phyloP scores from a whole-genome alignment of 2,797 vertebrate genomes.

The Phoxinus dragarum region DNA sequence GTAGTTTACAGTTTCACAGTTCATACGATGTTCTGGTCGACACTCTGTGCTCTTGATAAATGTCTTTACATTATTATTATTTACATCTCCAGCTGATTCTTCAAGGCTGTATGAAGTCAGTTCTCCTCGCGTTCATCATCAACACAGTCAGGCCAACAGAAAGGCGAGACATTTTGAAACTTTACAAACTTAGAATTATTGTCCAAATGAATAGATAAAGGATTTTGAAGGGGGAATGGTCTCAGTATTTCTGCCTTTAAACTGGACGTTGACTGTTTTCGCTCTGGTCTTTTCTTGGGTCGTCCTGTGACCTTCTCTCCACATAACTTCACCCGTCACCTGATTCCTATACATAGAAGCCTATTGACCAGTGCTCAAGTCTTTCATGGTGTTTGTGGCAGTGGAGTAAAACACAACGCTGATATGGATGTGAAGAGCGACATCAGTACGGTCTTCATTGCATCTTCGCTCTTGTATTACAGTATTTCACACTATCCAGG shows the following conservation, averaged over 20 bases:
- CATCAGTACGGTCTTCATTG: background rate
- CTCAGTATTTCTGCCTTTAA: no score
- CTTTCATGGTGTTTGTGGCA: background rate
- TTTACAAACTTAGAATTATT: no score
- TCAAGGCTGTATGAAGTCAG: background rate
- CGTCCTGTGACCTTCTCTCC: background rate
- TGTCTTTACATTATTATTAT: no score
- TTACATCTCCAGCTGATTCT: background rate
- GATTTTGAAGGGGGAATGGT: no score
- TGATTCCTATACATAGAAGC: no score
- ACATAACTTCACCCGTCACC: background rate
- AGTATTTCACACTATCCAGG: no score
- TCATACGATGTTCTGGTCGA: no score
- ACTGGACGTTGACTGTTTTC: background rate
- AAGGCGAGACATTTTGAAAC: no score
- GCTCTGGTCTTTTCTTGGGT: background rate
- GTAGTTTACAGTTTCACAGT: no score
- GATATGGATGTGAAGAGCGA: background rate
- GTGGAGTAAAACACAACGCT: background rate
- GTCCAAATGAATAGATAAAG: no score
- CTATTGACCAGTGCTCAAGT: background rate
- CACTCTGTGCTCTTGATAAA: no score
- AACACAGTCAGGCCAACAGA: no score
- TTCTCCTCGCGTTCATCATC: background rate
- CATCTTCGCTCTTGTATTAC: background rate